Evolutionary conservation across 2,797 vertebrate genomes (phyloP).

Genomic region (Argya squamiceps): DNA sequence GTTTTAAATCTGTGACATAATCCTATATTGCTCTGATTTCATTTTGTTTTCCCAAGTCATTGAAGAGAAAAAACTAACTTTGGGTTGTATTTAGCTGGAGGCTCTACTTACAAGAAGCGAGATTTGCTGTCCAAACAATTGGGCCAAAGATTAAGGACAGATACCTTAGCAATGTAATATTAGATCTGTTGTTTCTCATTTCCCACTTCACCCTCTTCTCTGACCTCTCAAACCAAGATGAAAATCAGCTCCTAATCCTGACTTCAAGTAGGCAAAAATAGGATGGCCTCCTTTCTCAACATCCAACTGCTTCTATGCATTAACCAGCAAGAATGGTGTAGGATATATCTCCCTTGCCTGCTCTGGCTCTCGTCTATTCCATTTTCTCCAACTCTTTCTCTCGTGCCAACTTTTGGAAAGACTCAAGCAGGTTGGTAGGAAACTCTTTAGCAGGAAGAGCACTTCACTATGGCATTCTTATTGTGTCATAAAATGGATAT

Average conservation of each 20-base stretch:
- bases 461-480: neutral
- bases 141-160: neutral
- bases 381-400: neutral
- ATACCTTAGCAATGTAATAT: neutral
- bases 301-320: neutral
- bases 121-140: neutral
- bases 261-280: neutral
- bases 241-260: neutral
- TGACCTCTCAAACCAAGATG: neutral
- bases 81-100: neutral
- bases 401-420: neutral
- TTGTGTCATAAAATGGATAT: neutral
- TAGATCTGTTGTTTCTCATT: neutral
- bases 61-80: neutral
- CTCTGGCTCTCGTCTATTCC: neutral
- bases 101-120: neutral
- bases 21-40: neutral
- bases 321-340: neutral
- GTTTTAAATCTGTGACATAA: constrained; percentile 1
- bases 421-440: neutral
- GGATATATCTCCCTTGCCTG: neutral
- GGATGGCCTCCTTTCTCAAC: neutral
- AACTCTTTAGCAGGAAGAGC: neutral
- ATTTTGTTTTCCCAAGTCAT: neutral
- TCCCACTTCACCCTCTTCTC: neutral